Evolutionary conservation across 2,797 vertebrate genomes (phyloP), one percentile per base, ranked within the genome.

Genomic region (Pseudotriccus pelzelni): DNA sequence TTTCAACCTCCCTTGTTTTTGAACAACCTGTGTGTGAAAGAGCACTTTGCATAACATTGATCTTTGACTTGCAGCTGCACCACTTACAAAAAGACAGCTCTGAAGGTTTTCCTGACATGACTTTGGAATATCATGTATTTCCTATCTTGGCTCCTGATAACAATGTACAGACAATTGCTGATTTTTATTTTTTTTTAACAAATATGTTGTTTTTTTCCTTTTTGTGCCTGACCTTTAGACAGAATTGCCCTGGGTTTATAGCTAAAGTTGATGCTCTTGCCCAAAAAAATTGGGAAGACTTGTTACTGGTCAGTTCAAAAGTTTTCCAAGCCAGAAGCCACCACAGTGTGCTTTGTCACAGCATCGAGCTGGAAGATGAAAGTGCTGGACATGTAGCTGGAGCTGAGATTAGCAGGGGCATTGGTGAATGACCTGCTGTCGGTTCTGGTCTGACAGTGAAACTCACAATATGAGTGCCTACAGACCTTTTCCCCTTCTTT

Each of bases 21-120:
- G 55, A 69, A 50, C 36, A 87, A 83, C 80, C 69, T 85, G 50
- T 62, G 30, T 89, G 76, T 89, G 87, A 93, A 94, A 91, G 91
- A 94, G 69, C 41, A 50, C 58, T 75, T 64, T 68, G 50, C 9
- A 0, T 86, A 78, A 78, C 0, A 0, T 41, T 90, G 91, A 94
- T 84, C 94, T 96, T 94, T 93, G 91, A 88, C 91, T 94, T 94
- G 76, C 91, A 94, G 95, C 94, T 94, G 91, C 87, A 68, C 44
- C 46, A 41, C 23, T 94, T 41, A 70, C 39, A 87, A 95, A 92
- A 84, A 83, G 37, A 58, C 60, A 77, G 44, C 22, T 78, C 44
- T 49, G 49, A 93, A 91, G 64, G 50, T 86, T 94, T 95, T 95
- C 73, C 69, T 93, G 89, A 14, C 50, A 44, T 73, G 50, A 30